Evolutionary conservation across 2,797 vertebrate species (phyloP).

Genomic region (Simalia tracyae): DNA sequence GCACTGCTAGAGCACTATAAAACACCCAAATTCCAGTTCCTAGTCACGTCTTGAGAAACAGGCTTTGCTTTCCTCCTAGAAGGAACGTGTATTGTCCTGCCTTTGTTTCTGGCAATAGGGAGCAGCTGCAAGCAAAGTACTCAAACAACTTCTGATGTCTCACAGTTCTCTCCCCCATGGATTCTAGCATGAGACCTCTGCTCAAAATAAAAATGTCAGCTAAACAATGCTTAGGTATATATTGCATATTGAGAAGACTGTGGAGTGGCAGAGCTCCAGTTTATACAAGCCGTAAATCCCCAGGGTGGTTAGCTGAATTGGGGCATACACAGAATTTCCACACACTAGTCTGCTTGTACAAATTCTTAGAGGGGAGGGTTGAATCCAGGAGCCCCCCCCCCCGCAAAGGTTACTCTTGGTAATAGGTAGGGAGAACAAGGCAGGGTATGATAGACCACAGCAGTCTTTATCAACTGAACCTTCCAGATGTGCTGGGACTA

Average conservation of each 20-base stretch:
- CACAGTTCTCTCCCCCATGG: not conserved
- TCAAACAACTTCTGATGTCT: not conserved
- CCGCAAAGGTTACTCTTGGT: not conserved
- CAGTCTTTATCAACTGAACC: not conserved
- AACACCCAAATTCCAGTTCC: not conserved
- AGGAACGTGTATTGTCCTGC: not conserved
- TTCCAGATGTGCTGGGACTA: not conserved
- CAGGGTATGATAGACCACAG: not conserved
- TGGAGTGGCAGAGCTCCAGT: not conserved
- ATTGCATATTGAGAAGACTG: not conserved
- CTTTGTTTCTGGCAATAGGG: not conserved
- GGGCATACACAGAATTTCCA: not conserved
- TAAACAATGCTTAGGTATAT: not conserved
- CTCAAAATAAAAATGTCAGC: not conserved
- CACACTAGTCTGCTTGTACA: not conserved
- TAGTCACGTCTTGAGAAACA: not conserved
- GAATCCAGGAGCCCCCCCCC: not conserved
- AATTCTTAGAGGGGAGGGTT: not conserved
- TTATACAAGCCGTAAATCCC: not conserved
- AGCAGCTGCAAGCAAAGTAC: not conserved
- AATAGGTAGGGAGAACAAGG: too few relatives aligned
- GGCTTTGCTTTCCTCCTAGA: not conserved
- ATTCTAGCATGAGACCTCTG: not conserved
- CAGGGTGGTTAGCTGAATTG: not conserved
- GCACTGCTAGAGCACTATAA: not conserved